A percentile compares a stretch with the other conserved stretches of the same genome.
Conservation (phyloP, 2,888 invertebrate species). For the Serripes groenlandicus region DNA sequence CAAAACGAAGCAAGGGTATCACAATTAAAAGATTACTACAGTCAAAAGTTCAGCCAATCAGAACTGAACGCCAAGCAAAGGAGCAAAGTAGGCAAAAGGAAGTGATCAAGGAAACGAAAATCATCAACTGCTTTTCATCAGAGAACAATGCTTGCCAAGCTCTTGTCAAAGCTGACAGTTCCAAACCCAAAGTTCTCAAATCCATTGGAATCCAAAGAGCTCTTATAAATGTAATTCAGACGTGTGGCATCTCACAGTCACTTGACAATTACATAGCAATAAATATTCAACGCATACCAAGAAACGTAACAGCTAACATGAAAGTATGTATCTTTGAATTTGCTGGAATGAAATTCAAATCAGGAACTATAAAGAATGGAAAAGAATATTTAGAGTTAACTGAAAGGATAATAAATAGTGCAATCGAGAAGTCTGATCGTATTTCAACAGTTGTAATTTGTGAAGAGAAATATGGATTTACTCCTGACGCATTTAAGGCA, state of each 20-base stretch:
- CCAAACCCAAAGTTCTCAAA: slow-evolving; percentile 21
- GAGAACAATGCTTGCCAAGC: slow-evolving; percentile 28
- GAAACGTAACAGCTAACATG: background rate
- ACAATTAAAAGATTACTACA: slow-evolving; percentile 19
- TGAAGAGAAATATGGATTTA: slow-evolving; percentile 31
- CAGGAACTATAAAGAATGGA: slow-evolving; percentile 21
- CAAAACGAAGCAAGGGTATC: slow-evolving; percentile 15
- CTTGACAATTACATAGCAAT: background rate
- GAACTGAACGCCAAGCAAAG: background rate
- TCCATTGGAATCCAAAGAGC: slow-evolving; percentile 14
- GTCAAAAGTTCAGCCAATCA: background rate
- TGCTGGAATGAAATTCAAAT: slow-evolving; percentile 26
- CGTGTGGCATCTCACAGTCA: background rate
- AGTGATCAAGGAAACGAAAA: background rate
- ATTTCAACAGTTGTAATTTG: slow-evolving; percentile 1
- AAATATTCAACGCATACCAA: background rate
- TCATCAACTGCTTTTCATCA: slow-evolving; percentile 11
- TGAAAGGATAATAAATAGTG: slow-evolving; percentile 2
- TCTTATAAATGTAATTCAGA: background rate
- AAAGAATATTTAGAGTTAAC: slow-evolving; percentile 2
- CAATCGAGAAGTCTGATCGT: background rate
- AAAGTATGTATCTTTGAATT: slow-evolving; percentile 22
- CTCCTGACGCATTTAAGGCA: slow-evolving; percentile 33
- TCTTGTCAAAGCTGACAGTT: slow-evolving; percentile 14
- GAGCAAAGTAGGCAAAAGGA: slow-evolving; percentile 2